A percentile compares a stretch with the other conserved stretches of the same genome.
Conservation (phyloP, 1,140 invertebrate species). For the Drosophila kurseongensis region DNA sequence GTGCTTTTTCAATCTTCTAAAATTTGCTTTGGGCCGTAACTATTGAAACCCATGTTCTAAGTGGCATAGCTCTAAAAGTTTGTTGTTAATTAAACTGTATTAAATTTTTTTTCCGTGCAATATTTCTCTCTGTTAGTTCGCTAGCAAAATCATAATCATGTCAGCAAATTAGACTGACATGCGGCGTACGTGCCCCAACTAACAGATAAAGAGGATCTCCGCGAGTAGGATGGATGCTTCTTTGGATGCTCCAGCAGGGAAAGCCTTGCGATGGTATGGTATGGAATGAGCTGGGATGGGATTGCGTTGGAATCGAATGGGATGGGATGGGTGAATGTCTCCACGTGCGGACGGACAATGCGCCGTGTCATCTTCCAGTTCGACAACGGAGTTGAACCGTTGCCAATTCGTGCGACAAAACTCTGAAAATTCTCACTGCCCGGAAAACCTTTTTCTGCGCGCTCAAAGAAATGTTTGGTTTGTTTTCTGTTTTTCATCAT, state of each 20-base stretch:
- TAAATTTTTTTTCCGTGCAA: slow-evolving; percentile 7
- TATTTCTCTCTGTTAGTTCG: slow-evolving; percentile 46
- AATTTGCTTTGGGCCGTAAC: no score
- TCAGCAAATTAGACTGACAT: slow-evolving; percentile 82
- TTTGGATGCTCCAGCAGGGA: slow-evolving; percentile 28
- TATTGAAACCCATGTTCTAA: no score
- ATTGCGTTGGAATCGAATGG: slow-evolving; percentile 27
- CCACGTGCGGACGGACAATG: slow-evolving; percentile 49
- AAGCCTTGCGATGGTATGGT: slow-evolving; percentile 41
- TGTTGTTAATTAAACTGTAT: no score
- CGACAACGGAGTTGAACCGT: slow-evolving; percentile 77
- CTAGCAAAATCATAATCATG: slow-evolving; percentile 80
- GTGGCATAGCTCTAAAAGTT: no score
- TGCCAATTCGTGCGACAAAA: slow-evolving; percentile 78
- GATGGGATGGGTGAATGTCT: slow-evolving; percentile 62
- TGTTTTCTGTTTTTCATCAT: slow-evolving; percentile 59
- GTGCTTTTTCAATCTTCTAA: no score
- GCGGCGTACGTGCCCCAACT: slow-evolving; percentile 77
- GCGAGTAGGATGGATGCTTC: slow-evolving; percentile 25
- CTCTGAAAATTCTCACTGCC: slow-evolving; percentile 64
- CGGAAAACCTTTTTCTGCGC: slow-evolving; percentile 44
- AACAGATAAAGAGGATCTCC: slow-evolving; percentile 76
- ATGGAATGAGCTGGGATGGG: slow-evolving; percentile 12
- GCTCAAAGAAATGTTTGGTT: slow-evolving; percentile 28
- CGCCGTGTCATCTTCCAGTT: slow-evolving; percentile 75